Evolutionary conservation across 1,140 invertebrate species (phyloP).

Genomic region (Zaprionus gabonicus): DNA sequence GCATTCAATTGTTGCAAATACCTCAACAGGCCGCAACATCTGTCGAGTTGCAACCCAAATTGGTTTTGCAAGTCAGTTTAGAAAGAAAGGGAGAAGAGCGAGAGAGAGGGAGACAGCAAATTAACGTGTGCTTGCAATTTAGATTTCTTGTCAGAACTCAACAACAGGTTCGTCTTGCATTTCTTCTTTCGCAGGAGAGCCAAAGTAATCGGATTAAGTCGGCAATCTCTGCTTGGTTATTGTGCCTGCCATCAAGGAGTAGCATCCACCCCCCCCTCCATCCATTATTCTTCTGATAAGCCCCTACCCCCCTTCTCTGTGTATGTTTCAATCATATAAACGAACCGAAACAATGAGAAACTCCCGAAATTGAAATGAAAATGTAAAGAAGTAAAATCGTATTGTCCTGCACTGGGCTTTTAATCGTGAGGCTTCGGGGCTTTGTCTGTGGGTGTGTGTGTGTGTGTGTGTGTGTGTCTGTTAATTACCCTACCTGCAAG

Average conservation of each 20-base stretch:
- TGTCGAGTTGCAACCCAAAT: slow-evolving; percentile 2
- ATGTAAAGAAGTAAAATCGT: not conserved
- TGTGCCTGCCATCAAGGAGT: too few relatives aligned
- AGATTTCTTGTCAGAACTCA: not conserved
- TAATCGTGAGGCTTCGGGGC: not conserved
- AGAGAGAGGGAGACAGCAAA: not conserved
- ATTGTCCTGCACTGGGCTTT: not conserved
- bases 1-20: not conserved
- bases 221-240: too few relatives aligned
- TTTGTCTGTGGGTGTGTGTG: not conserved
- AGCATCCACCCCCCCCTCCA: too few relatives aligned
- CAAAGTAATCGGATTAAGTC: not conserved
- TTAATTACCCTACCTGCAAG: slow-evolving; percentile 33
- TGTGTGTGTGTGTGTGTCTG: not conserved
- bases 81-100: not conserved
- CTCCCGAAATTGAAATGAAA: not conserved
- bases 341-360: slow-evolving; percentile 26
- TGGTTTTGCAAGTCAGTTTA: not conserved
- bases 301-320: not conserved
- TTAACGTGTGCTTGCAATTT: not conserved
- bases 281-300: not conserved
- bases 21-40: not conserved
- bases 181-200: not conserved
- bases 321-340: slow-evolving; percentile 20
- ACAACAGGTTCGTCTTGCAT: not conserved